Conservation (phyloP, 1,140 invertebrate species). For the Trachymyrmex cornetzi region DNA sequence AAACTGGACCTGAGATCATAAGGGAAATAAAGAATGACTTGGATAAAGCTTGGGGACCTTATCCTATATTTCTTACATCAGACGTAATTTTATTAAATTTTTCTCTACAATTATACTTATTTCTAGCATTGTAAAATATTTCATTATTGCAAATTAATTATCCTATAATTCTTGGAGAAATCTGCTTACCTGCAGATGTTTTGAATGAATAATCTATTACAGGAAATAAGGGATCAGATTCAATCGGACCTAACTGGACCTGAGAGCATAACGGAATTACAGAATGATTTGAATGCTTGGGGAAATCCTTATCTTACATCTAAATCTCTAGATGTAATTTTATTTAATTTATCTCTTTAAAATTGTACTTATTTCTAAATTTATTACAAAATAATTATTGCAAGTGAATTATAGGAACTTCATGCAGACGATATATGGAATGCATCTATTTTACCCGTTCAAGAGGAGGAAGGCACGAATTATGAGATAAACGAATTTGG, state of each 20-base stretch:
- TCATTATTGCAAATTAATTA: constrained; percentile 86
- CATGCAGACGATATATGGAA: constrained; percentile 85
- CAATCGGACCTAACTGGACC: constrained; percentile 85
- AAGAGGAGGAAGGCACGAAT: constrained; percentile 56
- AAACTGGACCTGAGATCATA: constrained; percentile 87
- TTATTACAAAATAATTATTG: background rate
- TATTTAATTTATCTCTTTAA: background rate
- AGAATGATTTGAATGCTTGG: constrained; percentile 87
- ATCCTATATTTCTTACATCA: constrained; percentile 87
- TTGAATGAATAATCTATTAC: constrained; percentile 91
- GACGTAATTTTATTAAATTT: constrained; percentile 83
- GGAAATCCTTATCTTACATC: constrained; percentile 87
- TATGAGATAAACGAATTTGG: constrained; percentile 83
- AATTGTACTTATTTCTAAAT: background rate
- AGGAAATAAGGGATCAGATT: constrained; percentile 90
- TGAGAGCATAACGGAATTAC: constrained; percentile 86
- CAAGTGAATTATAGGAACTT: constrained; percentile 78
- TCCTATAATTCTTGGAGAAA: constrained; percentile 91
- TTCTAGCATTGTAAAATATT: background rate
- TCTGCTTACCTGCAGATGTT: constrained; percentile 92
- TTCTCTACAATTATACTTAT: background rate
- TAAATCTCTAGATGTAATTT: constrained; percentile 87
- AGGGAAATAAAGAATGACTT: constrained; percentile 84
- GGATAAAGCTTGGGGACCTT: constrained; percentile 88
- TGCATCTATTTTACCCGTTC: constrained; percentile 62